phyloP scores from a whole-genome alignment of 2,888 invertebrate genomes.

The Pandemis cinnamomeana region DNA sequence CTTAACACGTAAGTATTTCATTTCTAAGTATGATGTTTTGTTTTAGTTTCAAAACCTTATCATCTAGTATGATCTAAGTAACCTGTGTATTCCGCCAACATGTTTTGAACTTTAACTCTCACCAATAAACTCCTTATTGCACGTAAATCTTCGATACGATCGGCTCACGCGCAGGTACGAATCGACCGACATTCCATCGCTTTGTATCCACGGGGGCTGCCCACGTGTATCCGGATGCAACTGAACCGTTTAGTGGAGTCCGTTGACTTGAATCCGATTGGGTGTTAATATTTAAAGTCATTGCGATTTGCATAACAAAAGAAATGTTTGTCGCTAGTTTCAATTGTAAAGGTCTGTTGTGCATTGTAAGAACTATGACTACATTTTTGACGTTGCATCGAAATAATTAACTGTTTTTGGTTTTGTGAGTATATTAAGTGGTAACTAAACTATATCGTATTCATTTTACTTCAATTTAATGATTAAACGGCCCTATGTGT shows the following conservation, averaged over 20 bases:
- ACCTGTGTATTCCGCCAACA: not conserved
- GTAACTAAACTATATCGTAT: too few species aligned
- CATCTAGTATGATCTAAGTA: constrained; percentile 15
- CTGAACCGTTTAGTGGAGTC: constrained; percentile 58
- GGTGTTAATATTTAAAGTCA: constrained; percentile 53
- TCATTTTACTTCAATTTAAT: not conserved
- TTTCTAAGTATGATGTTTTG: constrained; percentile 18
- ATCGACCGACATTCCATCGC: constrained; percentile 70
- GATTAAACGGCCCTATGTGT: too few species aligned
- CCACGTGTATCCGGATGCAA: constrained; percentile 77
- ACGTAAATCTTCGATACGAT: constrained; percentile 17
- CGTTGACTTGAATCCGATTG: constrained; percentile 59
- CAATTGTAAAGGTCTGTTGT: constrained; percentile 12
- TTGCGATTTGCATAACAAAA: constrained; percentile 51
- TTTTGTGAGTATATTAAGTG: not conserved
- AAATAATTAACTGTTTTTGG: not conserved
- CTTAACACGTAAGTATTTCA: constrained; percentile 9
- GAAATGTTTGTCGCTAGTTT: constrained; percentile 40
- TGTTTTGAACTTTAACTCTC: constrained; percentile 13
- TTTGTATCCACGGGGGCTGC: constrained; percentile 63
- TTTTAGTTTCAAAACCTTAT: constrained; percentile 26
- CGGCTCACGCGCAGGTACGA: constrained; percentile 62
- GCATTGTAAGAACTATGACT: not conserved
- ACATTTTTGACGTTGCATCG: not conserved
- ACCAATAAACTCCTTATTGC: constrained; percentile 27